phyloP scores from a whole-genome alignment of 2,888 invertebrate genomes.

The Nemotelus pantherinus region DNA sequence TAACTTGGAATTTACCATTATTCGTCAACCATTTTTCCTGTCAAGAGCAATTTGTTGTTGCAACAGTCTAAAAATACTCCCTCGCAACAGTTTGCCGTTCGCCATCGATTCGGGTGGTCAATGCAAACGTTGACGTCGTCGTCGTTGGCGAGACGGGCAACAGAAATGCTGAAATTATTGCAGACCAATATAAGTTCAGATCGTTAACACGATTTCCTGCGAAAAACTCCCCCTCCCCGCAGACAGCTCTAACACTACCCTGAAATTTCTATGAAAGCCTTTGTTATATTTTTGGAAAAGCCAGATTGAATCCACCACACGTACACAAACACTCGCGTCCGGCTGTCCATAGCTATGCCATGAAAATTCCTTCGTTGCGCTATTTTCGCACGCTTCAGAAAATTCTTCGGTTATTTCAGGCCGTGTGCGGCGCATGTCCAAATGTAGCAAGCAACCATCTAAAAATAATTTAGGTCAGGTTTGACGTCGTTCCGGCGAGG shows the following conservation, averaged over 20 bases:
- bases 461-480: conserved; percentile 49
- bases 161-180: neutral
- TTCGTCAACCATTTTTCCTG: conserved; percentile 11
- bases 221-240: neutral
- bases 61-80: conserved; percentile 35
- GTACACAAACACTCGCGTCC: neutral
- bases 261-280: conserved; percentile 18
- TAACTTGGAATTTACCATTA: conserved; percentile 40
- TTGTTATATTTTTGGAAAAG: conserved; percentile 34
- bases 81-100: conserved; percentile 29
- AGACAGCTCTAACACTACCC: neutral
- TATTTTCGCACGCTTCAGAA: conserved; percentile 41
- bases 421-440: conserved; percentile 47
- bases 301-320: neutral
- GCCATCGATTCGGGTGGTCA: neutral
- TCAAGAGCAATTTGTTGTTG: conserved; percentile 9
- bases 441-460: conserved; percentile 43
- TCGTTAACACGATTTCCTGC: conserved; percentile 6
- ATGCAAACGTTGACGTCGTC: neutral
- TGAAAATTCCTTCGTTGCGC: conserved; percentile 48
- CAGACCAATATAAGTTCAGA: neutral
- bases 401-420: conserved; percentile 44
- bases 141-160: too few species aligned
- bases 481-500: conserved; percentile 32
- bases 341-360: conserved; percentile 50